Base-by-base conservation (phyloP, 2,888 invertebrate species). In the Scelioninae gen. 1 region DNA sequence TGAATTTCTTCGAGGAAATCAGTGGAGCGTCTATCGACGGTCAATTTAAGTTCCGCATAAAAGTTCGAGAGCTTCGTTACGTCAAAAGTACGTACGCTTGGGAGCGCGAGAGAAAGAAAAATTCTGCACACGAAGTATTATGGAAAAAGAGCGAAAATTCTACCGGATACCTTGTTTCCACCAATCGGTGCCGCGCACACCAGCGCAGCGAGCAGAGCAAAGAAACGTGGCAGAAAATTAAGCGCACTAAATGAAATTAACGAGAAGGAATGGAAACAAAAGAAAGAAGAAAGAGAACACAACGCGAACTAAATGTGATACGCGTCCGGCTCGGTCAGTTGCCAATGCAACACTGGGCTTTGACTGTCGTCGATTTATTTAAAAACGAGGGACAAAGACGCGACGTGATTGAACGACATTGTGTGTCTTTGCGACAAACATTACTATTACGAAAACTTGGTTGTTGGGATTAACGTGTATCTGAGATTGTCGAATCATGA, bases 291-390 rank as follows among this genome's bases (percentile, higher is more conserved):
- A 10, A 53, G 23, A 53, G n/a, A 65, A 9, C 58, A 56, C 6
- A 34, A n/a, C 53, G 47, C 56, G 58, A 58, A 51, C 31, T n/a
- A 63, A 58, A 53, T 38, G 72, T 11, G 32, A 49, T 8, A 23
- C 63, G 47, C 72, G 79, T 79, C 53, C 74, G 79, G 29, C 72
- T 66, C 68, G 80, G 62, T 40, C 68, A 80, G 80, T 80, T 75
- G 80, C 68, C 74, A 74, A 75, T 69, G 75, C 75, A 63, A 75
- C 69, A 75, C 81, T 81, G 81, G 69, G 66, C 79, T 75, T 81
- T 51, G 58, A 75, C 81, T 65, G 66, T 72, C 75, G 69, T 60
- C 66, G 79, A 72, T 79, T 74, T 81, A 81, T 75, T 81, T 75
- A 69, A 75, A 69, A 68, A 68, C 69, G 81, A 75, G 75, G 75